phyloP scores from a whole-genome alignment of 2,888 invertebrate genomes.

The Drosophila koepferae region DNA sequence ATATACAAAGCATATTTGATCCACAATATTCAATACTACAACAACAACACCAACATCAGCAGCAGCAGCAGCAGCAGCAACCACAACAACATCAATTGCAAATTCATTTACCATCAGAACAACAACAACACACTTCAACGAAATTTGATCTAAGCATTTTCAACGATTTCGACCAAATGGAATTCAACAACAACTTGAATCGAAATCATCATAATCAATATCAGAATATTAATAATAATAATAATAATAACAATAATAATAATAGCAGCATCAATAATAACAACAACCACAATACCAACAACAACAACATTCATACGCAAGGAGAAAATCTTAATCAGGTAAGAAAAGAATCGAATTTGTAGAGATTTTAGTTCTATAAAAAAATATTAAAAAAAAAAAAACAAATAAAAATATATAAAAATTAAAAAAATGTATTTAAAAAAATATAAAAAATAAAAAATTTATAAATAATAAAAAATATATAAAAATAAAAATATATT shows the following conservation, averaged over 20 bases:
- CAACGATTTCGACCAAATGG: constrained; percentile 82
- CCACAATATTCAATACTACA: constrained; percentile 76
- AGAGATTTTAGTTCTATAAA: not conserved
- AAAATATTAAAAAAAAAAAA: no score
- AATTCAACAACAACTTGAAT: constrained; percentile 77
- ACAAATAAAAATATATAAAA: no score
- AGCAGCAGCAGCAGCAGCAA: constrained; percentile 22
- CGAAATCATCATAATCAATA: constrained; percentile 70
- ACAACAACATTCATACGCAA: constrained; percentile 54
- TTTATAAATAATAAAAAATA: no score
- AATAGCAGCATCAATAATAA: constrained; percentile 76
- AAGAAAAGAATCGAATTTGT: constrained; percentile 16
- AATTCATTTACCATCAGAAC: constrained; percentile 37
- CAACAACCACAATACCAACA: constrained; percentile 55
- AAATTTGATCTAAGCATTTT: constrained; percentile 72
- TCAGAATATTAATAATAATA: constrained; percentile 75
- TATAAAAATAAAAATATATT: no score
- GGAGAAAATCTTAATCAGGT: constrained; percentile 72
- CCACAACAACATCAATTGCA: not conserved
- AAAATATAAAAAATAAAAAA: no score
- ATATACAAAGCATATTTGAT: constrained; percentile 84
- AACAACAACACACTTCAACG: constrained; percentile 58
- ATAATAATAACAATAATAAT: constrained; percentile 71
- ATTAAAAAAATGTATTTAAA: no score
- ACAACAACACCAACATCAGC: constrained; percentile 55